Conservation (phyloP, 1,140 invertebrate genomes). For the Euschistus heros region DNA sequence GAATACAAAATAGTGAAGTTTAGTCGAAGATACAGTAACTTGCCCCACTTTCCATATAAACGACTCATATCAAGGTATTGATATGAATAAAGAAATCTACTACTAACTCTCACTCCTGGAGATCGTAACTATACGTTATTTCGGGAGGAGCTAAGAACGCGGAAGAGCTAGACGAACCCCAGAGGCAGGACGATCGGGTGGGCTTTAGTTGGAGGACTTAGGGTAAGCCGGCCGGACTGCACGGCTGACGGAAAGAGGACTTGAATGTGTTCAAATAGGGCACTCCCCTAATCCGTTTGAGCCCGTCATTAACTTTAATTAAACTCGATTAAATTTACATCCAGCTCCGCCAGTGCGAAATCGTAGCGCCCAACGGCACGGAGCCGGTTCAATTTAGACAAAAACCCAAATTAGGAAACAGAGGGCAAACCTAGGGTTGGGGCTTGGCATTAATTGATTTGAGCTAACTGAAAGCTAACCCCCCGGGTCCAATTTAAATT, state of each 20-base stretch:
- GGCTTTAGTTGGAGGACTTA: neutral
- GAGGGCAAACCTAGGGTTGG: neutral
- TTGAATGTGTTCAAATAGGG: neutral
- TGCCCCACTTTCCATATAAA: too few species aligned
- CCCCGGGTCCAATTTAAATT: slow-evolving; percentile 3
- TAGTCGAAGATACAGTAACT: too few species aligned
- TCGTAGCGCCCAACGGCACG: too few species aligned
- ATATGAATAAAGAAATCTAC: too few species aligned
- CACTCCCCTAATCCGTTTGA: slow-evolving; percentile 11
- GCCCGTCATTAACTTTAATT: slow-evolving; percentile 16
- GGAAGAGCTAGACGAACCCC: too few species aligned
- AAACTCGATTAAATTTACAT: slow-evolving; percentile 17
- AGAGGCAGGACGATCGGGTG: too few species aligned
- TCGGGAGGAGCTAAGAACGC: too few species aligned
- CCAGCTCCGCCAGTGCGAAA: neutral
- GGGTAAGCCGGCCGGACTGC: neutral
- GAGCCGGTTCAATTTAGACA: slow-evolving; percentile 9
- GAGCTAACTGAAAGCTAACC: slow-evolving; percentile 8
- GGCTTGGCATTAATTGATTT: neutral
- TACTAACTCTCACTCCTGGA: too few species aligned
- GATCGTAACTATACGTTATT: too few species aligned
- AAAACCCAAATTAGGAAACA: slow-evolving; percentile 11
- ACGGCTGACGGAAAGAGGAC: neutral
- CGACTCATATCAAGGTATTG: too few species aligned
- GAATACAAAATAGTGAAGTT: too few species aligned